phyloP scores from a whole-genome alignment of 2,797 vertebrate species.

The Hemibagrus guttatus region DNA sequence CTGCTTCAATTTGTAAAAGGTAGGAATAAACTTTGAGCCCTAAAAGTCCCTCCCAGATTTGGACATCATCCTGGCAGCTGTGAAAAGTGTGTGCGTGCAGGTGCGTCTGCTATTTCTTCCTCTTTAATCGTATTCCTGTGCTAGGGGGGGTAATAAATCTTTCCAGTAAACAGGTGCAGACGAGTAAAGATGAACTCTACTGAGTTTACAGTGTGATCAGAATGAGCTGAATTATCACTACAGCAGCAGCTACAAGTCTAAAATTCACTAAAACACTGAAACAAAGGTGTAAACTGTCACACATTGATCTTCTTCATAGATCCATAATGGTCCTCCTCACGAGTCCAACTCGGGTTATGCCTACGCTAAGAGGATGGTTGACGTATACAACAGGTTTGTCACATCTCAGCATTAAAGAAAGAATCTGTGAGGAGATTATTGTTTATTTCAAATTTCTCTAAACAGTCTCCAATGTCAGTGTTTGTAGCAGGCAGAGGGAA shows the following conservation, averaged over 20 bases:
- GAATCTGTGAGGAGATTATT: background rate
- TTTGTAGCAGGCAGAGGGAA: background rate
- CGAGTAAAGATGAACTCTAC: no score
- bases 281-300: background rate
- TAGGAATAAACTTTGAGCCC: no score
- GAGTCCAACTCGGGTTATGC: conserved; percentile 82
- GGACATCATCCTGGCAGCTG: no score
- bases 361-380: conserved; percentile 83
- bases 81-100: no score
- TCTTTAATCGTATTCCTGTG: background rate
- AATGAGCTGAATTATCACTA: background rate
- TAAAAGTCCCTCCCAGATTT: no score
- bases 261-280: background rate
- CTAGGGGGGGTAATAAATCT: background rate
- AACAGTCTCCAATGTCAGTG: background rate
- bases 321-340: conserved; percentile 79
- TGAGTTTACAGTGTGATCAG: no score
- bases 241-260: background rate
- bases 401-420: background rate
- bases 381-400: conserved; percentile 78
- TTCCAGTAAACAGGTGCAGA: background rate
- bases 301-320: conserved; percentile 61
- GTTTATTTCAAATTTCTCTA: background rate
- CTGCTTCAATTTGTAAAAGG: background rate
- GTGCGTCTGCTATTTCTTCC: background rate